A percentile compares a stretch with the other conserved stretches of the same genome.
These are phyloP conservation scores for Tetramorium parvispinum DNA, from an alignment of 1,140 invertebrate species.

Conservation along the genomic window DNA sequence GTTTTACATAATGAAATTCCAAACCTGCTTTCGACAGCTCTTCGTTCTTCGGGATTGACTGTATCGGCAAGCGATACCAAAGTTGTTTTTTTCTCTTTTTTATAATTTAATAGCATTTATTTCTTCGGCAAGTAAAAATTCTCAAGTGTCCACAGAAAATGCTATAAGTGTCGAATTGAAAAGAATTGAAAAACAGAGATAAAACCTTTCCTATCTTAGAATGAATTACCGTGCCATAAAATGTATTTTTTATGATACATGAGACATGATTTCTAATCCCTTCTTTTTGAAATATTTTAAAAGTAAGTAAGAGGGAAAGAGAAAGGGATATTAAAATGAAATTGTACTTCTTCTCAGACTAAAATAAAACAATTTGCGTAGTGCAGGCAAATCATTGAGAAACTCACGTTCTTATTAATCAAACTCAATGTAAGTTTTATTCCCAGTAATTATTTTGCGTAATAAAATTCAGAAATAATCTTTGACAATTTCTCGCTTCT, in stretches of 20 bases:
- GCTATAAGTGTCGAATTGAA: background rate
- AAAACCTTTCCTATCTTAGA: background rate
- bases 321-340: background rate
- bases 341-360: background rate
- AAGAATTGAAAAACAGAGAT: background rate
- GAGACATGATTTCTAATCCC: constrained; percentile 5
- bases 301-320: background rate
- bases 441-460: constrained; percentile 20
- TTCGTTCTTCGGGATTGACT: constrained; percentile 47
- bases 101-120: constrained; percentile 14
- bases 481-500: constrained; percentile 57
- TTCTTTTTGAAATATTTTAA: background rate
- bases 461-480: constrained; percentile 39
- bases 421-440: background rate
- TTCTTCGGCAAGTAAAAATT: constrained; percentile 9
- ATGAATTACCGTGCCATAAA: background rate
- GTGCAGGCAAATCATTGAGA: background rate
- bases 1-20: constrained; percentile 64
- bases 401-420: background rate
- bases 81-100: background rate
- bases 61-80: constrained; percentile 33
- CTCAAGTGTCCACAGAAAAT: background rate
- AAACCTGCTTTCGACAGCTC: constrained; percentile 58
- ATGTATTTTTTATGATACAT: background rate
- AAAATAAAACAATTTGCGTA: constrained; percentile 9